A percentile compares a stretch with the other conserved stretches of the same genome.
These are phyloP conservation scores for Rousettus leschenaultii DNA, from an alignment of 2,113 vertebrate genomes.

Conservation along the genomic window DNA sequence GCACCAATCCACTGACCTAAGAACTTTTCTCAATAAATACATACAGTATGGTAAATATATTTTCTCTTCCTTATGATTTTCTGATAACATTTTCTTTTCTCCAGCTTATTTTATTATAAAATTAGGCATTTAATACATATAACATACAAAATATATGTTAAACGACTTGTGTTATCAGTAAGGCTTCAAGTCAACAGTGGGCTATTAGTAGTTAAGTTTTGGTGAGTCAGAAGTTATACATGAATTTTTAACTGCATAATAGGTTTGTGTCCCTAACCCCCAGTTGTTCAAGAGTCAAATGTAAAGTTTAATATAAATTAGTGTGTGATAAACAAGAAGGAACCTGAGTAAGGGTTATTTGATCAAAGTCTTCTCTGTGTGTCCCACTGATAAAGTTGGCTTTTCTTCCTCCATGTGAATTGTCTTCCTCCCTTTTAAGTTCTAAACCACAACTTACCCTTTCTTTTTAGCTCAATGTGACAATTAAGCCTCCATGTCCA, in stretches of 20 bases:
- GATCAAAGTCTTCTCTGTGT: neutral
- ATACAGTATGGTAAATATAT: neutral
- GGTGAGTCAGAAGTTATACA: neutral
- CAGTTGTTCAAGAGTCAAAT: neutral
- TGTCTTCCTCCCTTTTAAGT: neutral
- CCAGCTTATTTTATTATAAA: neutral
- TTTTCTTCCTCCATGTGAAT: neutral
- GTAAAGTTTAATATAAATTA: neutral
- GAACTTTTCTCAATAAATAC: neutral
- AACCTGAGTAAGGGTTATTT: neutral
- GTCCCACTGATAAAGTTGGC: too few relatives aligned
- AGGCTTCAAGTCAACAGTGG: neutral
- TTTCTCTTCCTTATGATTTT: neutral
- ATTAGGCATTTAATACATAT: neutral
- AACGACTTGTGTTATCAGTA: neutral
- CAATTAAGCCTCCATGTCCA: neutral
- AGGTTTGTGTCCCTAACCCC: neutral
- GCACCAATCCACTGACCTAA: accelerated
- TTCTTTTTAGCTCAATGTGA: neutral
- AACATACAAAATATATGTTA: neutral
- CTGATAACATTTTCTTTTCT: neutral
- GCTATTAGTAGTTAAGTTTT: neutral
- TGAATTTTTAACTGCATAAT: neutral
- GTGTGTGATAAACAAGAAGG: neutral
- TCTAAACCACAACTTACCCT: neutral